These are phyloP conservation scores for Crenichthys baileyi DNA, from an alignment of 2,797 vertebrate species.

Conservation along the genomic window DNA sequence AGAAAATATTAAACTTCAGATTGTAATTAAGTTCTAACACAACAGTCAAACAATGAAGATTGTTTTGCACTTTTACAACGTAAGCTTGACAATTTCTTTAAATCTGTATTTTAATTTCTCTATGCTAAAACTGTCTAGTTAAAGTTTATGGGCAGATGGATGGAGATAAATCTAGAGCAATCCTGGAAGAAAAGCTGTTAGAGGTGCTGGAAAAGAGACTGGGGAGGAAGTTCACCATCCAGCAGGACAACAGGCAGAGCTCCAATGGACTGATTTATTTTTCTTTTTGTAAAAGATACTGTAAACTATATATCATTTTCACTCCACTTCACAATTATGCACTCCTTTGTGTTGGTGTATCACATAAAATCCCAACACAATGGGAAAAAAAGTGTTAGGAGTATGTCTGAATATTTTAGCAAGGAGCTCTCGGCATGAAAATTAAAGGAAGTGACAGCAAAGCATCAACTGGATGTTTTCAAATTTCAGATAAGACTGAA, in stretches of 20 bases:
- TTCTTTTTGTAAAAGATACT: background rate
- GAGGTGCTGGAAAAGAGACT: no score
- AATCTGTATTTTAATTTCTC: no score
- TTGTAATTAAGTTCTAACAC: no score
- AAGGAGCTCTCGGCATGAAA: background rate
- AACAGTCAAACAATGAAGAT: no score
- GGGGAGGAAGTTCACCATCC: no score
- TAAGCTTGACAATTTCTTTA: no score
- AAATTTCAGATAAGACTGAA: constrained; percentile 30
- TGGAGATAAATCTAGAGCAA: background rate
- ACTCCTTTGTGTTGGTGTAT: background rate
- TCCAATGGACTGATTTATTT: no score
- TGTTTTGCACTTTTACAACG: no score
- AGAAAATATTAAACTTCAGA: no score
- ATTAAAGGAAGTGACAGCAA: constrained; percentile 5
- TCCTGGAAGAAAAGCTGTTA: no score
- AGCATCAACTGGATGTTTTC: constrained; percentile 18
- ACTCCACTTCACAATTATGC: background rate
- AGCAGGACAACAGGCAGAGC: no score
- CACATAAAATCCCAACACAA: background rate
- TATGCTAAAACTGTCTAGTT: background rate
- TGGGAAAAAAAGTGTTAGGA: background rate
- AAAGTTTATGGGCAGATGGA: constrained; percentile 10
- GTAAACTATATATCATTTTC: background rate
- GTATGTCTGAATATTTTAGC: background rate